These are phyloP conservation scores for Dipodomys ordii DNA, from an alignment of 2,113 vertebrate species.

Conservation along the genomic window DNA sequence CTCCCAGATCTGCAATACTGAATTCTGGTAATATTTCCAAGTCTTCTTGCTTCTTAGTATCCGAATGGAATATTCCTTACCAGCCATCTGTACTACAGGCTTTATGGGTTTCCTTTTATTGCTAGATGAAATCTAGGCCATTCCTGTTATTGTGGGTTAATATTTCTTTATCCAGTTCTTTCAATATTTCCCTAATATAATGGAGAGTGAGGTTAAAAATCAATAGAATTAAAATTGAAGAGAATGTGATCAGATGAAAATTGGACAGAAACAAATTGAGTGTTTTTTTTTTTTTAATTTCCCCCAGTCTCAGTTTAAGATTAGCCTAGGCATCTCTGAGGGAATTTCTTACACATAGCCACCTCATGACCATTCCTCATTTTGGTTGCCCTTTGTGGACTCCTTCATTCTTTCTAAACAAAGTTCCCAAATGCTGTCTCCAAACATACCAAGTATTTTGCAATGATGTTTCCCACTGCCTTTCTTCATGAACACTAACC, in stretches of 20 bases:
- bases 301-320: conserved; percentile 15
- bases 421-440: not conserved
- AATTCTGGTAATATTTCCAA: not conserved
- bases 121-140: conserved; percentile 3
- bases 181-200: conserved; percentile 54
- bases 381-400: not conserved
- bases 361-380: not conserved
- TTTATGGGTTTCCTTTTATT: conserved; percentile 38
- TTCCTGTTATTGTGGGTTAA: conserved; percentile 53
- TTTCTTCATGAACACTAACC: not conserved
- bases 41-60: not conserved
- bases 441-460: not conserved
- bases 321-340: not conserved
- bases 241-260: conserved; percentile 58
- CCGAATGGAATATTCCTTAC: not conserved
- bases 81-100: not conserved
- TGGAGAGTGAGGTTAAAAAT: conserved; percentile 32
- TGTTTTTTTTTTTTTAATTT: not conserved
- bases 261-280: conserved; percentile 59
- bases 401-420: conserved; percentile 11
- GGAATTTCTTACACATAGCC: not conserved
- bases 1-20: not conserved
- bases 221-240: conserved; percentile 71
- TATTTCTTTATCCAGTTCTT: conserved; percentile 61
- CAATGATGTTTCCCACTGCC: not conserved